phyloP scores from a whole-genome alignment of 1,140 invertebrate species.

The Battus philenor region DNA sequence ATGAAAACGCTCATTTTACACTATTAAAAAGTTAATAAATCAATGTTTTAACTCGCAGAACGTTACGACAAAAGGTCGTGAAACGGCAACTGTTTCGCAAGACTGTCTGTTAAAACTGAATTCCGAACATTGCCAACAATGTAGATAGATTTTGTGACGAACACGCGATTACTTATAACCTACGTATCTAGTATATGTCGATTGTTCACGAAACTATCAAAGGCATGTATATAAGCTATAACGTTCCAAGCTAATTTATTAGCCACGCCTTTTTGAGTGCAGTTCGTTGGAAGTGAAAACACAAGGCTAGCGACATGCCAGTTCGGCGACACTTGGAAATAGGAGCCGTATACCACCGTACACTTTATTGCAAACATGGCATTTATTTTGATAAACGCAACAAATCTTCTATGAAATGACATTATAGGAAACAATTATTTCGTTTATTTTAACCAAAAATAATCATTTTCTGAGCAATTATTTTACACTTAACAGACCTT shows the following conservation, averaged over 20 bases:
- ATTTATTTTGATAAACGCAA: not conserved
- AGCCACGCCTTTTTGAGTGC: constrained; percentile 4
- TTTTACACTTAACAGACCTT: too few species aligned
- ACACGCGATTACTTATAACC: constrained; percentile 57
- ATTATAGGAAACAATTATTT: too few species aligned
- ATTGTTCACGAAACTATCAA: constrained; percentile 37
- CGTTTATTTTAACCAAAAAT: too few species aligned
- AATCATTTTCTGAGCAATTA: too few species aligned
- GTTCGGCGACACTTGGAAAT: constrained; percentile 4
- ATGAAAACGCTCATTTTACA: too few species aligned
- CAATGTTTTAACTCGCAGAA: too few species aligned
- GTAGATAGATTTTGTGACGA: constrained; percentile 48
- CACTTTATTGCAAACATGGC: not conserved
- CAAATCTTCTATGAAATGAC: too few species aligned
- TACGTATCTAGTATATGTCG: constrained; percentile 39
- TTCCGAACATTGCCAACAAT: constrained; percentile 41
- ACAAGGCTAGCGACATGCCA: constrained; percentile 8
- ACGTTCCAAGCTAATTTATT: constrained; percentile 6
- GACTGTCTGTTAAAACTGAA: constrained; percentile 50
- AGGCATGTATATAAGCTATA: constrained; percentile 5
- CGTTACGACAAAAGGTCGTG: constrained; percentile 27
- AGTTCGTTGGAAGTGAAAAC: constrained; percentile 13
- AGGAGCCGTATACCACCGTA: not conserved
- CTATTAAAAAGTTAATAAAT: too few species aligned
- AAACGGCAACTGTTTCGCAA: constrained; percentile 45